Evolutionary conservation across 2,888 invertebrate genomes (phyloP).

Genomic region (Danaus chrysippus): DNA sequence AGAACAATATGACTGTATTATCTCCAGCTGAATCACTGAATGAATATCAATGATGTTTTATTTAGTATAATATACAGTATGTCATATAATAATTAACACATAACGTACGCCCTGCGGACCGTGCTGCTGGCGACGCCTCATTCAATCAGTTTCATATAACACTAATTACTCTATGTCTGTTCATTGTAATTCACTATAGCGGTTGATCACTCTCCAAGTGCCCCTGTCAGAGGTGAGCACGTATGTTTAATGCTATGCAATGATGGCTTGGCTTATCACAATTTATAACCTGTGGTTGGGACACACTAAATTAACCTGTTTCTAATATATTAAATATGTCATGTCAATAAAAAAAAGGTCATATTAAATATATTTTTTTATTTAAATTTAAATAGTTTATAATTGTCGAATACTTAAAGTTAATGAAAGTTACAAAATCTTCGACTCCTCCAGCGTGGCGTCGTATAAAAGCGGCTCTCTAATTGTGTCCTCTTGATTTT

Average conservation of each 20-base stretch:
- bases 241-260: not conserved
- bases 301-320: too few relatives aligned
- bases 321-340: not conserved
- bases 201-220: conserved; percentile 28
- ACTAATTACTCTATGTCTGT: not conserved
- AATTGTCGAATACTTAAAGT: not conserved
- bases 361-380: not conserved
- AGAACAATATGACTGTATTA: too few relatives aligned
- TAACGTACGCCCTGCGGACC: too few relatives aligned
- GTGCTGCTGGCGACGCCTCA: not conserved
- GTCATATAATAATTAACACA: too few relatives aligned
- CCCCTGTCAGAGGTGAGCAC: conserved; percentile 18
- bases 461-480: not conserved
- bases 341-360: not conserved
- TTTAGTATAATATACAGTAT: too few relatives aligned
- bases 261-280: not conserved
- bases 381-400: not conserved
- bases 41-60: too few relatives aligned
- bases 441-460: not conserved
- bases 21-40: too few relatives aligned
- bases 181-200: conserved; percentile 8
- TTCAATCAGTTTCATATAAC: not conserved
- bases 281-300: too few relatives aligned
- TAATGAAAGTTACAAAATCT: not conserved
- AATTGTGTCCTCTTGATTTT: conserved; percentile 17